Evolutionary conservation across 2,113 vertebrate genomes (phyloP), one percentile per base, ranked within the genome.

Genomic region (Lophotis ruficrista): DNA sequence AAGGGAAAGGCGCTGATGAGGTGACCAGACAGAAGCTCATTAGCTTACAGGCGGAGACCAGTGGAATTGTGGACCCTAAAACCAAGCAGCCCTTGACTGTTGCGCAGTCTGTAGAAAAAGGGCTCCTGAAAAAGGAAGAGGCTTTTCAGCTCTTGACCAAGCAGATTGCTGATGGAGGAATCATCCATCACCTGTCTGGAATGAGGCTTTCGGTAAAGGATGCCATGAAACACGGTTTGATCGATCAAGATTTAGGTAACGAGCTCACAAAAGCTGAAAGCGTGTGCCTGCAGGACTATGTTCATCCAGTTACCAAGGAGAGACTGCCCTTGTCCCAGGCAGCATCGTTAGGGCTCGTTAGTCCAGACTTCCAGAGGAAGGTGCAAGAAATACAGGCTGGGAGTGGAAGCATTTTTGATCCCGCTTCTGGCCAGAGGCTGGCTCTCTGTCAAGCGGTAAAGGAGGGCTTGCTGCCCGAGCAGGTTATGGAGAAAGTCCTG

Each of bases 141-240:
- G 98, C 98, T 14, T 92, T 98, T 75, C 96, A 95, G 62, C 97
- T 98, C 50, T 88, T 99, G 95, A 89, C 98, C 66, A 98, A 97
- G 87, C 99, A 99, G 94, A 97, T 99, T 50, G 97, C 98, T 38
- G 98, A 98, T 47, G 99, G 99, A 70, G 99, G 99, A 37, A 98
- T 99, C 92, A 98, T 99, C 94, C 99, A 99, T 47, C 98, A 99
- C 66, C 30, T 82, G 70, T 99, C 99, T 84, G 99, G 99, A 31
- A 97, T 99, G 96, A 98, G 99, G 76, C 98, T 99, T 41, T 98
- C 98, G 1, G 98, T 99, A 66, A 95, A 96, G 13, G 97, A 98
- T 41, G 99, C 99, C 3, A 71, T 98, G 73, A 97, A 98, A 43
- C 98, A 98, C 41, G 98, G 98, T 56, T 97, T 99, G 47, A 95